These are phyloP conservation scores for Chloromyia formosa DNA, from an alignment of 2,888 invertebrate genomes.

Conservation along the genomic window DNA sequence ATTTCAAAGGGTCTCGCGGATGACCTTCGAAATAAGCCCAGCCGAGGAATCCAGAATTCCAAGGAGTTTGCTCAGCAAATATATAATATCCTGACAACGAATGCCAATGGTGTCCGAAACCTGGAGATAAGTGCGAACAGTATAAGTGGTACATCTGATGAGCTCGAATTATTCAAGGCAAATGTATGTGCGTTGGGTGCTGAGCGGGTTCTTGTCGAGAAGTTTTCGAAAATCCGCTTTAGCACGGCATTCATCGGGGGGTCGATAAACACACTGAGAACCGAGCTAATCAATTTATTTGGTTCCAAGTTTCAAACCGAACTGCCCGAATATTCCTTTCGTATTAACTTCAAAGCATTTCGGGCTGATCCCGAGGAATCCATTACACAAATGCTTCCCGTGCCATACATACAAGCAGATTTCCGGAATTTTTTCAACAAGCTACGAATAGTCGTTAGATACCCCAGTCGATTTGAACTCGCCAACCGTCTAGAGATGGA, in stretches of 20 bases:
- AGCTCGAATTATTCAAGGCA: background rate
- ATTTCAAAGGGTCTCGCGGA: conserved; percentile 13
- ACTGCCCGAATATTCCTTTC: background rate
- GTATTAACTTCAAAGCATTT: background rate
- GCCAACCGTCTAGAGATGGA: background rate
- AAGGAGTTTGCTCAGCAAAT: conserved; percentile 20
- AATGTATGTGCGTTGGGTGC: conserved; percentile 21
- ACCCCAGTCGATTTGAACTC: conserved; percentile 8
- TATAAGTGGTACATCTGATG: background rate
- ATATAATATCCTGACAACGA: background rate
- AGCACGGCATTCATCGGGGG: conserved; percentile 24
- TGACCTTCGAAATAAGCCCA: background rate
- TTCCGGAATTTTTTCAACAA: conserved; percentile 11
- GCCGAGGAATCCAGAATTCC: background rate
- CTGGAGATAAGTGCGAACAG: background rate
- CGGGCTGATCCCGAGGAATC: background rate
- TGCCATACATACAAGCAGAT: background rate
- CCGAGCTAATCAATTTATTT: background rate
- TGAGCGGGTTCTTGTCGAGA: conserved; percentile 20
- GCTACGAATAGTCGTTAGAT: conserved; percentile 11
- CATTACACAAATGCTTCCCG: background rate
- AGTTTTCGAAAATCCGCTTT: conserved; percentile 12
- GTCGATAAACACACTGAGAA: background rate
- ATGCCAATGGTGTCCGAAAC: background rate
- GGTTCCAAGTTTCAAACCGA: background rate